Conservation (phyloP, 2,888 invertebrate species). For the Lasioglossum calceatum region DNA sequence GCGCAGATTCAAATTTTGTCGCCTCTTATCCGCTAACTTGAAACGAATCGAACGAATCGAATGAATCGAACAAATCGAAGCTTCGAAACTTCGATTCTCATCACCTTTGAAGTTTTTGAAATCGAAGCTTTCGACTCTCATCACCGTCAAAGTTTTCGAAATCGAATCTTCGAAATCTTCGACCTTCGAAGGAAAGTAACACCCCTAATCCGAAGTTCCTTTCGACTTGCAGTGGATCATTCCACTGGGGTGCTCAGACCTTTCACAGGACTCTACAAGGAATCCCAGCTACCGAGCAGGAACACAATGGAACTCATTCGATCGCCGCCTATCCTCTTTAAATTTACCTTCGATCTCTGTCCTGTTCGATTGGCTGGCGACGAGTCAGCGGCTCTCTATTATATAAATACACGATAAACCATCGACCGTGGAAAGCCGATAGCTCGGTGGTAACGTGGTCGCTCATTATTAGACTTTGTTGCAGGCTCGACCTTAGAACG, state of each 20-base stretch:
- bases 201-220: background rate
- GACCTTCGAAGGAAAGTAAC: too few species aligned
- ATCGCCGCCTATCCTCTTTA: background rate
- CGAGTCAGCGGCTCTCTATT: conserved; percentile 3
- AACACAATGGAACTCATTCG: background rate
- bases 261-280: background rate
- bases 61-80: too few species aligned
- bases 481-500: conserved; percentile 20
- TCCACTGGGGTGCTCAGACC: background rate
- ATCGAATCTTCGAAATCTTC: too few species aligned
- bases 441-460: background rate
- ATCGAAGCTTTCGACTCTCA: too few species aligned
- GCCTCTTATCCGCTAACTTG: too few species aligned
- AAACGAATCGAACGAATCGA: too few species aligned
- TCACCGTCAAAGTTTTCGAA: too few species aligned
- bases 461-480: conserved; percentile 30
- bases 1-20: too few species aligned
- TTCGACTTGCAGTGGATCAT: background rate
- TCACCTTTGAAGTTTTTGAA: too few species aligned
- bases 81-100: too few species aligned
- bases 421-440: conserved; percentile 9
- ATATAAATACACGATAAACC: conserved; percentile 11
- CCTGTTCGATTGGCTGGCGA: background rate
- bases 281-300: background rate
- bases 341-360: conserved; percentile 1